Percentiles rank a stretch among this genome's conserved stretches.
Evolutionary conservation across 2,888 invertebrate species (phyloP).

Genomic region (Diaperis boleti): DNA sequence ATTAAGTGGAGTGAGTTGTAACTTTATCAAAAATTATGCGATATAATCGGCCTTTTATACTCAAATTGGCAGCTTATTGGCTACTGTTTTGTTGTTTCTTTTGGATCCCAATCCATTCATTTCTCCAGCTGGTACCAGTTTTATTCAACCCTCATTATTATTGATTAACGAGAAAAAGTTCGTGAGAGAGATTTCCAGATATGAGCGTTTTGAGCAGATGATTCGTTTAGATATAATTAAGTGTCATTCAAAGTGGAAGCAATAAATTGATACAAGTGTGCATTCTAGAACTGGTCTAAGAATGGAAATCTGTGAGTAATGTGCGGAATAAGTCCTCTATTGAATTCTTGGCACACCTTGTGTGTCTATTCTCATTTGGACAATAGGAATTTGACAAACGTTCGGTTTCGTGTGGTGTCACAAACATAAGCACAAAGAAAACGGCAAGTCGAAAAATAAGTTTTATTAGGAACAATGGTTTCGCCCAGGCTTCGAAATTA

Average conservation of each 20-base stretch:
- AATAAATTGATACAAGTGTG: constrained; percentile 27
- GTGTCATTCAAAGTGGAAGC: constrained; percentile 22
- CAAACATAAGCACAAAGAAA: constrained; percentile 44
- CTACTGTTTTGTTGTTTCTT: constrained; percentile 15
- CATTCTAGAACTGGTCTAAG: not conserved
- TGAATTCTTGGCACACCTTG: constrained; percentile 30
- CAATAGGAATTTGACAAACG: constrained; percentile 40
- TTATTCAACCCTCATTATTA: constrained; percentile 25
- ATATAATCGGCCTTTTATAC: constrained; percentile 5
- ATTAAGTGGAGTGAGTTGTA: constrained; percentile 27
- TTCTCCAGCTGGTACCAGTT: constrained; percentile 16
- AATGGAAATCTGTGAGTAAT: not conserved
- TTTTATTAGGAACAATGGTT: constrained; percentile 46
- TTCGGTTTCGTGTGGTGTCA: constrained; percentile 38
- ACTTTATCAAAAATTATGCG: constrained; percentile 10
- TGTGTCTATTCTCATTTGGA: constrained; percentile 26
- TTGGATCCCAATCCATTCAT: not conserved
- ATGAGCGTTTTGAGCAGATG: constrained; percentile 25
- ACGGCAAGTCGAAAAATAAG: constrained; percentile 38
- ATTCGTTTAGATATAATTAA: constrained; percentile 37
- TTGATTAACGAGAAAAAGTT: constrained; percentile 46
- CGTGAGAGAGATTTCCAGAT: constrained; percentile 41
- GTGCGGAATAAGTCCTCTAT: not conserved
- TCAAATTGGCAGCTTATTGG: constrained; percentile 12
- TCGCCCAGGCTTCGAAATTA: constrained; percentile 46